Evolutionary conservation across 23 tunicate genomes (phyloP).

Genomic region (Ciona savignyi): DNA sequence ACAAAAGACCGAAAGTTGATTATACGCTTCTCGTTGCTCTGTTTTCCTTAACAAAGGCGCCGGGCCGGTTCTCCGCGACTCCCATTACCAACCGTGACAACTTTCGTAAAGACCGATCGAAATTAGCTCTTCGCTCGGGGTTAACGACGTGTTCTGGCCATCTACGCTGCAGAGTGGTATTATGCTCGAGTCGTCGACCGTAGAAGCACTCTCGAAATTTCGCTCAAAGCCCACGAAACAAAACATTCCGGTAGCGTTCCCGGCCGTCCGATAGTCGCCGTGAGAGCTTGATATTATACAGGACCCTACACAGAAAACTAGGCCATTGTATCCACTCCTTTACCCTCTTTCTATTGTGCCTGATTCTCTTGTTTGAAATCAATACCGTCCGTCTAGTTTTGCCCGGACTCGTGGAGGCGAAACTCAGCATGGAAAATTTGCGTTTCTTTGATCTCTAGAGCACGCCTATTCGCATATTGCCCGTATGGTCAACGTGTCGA

Average conservation of each 20-base stretch:
- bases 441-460: background rate
- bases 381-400: background rate
- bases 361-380: background rate
- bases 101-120: background rate
- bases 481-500: background rate
- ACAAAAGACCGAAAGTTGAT: background rate
- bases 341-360: background rate
- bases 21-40: background rate
- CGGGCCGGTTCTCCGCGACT: background rate
- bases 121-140: background rate
- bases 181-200: background rate
- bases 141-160: background rate
- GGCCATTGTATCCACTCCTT: background rate
- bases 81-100: constrained; percentile 1
- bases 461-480: background rate
- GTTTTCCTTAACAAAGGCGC: background rate
- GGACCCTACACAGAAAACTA: background rate
- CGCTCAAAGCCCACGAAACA: background rate
- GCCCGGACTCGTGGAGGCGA: background rate
- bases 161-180: background rate
- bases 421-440: background rate
- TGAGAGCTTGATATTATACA: background rate
- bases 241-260: background rate
- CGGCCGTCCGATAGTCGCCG: background rate
- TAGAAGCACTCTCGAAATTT: background rate